These are phyloP conservation scores for Cryptosula pallasiana DNA, from an alignment of 2,888 invertebrate genomes.

Conservation along the genomic window DNA sequence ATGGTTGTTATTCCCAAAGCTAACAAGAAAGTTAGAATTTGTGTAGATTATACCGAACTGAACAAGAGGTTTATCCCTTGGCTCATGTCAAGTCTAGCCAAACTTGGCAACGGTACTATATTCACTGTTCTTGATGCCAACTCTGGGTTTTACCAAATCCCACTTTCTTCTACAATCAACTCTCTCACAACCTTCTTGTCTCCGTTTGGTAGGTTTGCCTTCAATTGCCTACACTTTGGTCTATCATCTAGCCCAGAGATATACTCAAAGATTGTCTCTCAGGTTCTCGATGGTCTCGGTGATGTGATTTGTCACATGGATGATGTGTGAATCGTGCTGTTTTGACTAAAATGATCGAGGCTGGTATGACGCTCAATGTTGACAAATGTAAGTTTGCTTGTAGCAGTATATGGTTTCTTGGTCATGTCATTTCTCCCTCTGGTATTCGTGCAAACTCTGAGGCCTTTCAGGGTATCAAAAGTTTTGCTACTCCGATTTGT, in stretches of 20 bases:
- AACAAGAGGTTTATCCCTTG: neutral
- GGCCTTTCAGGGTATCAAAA: no score
- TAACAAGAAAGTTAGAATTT: neutral
- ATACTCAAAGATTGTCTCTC: neutral
- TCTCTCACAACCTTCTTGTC: neutral
- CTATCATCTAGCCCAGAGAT: neutral
- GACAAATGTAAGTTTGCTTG: no score
- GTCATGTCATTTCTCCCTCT: no score
- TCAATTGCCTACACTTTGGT: neutral
- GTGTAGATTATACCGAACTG: slow-evolving; percentile 1
- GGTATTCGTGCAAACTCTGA: no score
- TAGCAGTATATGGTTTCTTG: no score
- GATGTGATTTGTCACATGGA: neutral
- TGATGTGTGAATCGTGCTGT: neutral
- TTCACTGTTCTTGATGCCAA: neutral
- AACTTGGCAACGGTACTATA: neutral
- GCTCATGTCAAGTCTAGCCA: neutral
- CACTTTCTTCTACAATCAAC: neutral
- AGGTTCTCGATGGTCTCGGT: neutral
- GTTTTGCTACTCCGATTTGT: no score
- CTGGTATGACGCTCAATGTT: no score
- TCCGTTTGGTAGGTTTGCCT: neutral
- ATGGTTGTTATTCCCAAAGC: neutral
- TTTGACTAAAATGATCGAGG: no score
- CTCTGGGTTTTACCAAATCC: neutral